These are phyloP conservation scores for Cyphomyrus plagiostoma DNA, from an alignment of 2,113 vertebrate species.

Conservation along the genomic window DNA sequence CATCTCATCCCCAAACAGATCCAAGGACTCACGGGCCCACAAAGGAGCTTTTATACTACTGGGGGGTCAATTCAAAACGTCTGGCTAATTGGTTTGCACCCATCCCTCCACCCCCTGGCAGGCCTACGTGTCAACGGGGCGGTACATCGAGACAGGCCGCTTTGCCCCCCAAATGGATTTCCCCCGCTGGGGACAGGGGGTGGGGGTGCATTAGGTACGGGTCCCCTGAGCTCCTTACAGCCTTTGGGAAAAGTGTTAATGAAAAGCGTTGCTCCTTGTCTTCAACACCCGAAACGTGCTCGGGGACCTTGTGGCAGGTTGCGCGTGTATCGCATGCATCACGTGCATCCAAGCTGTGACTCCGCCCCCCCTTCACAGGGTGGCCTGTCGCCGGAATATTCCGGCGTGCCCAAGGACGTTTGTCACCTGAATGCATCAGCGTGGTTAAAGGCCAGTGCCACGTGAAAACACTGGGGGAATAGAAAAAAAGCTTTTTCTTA, in stretches of 20 bases:
- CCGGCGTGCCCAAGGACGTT: neutral
- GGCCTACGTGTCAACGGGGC: neutral
- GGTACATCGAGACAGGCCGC: neutral
- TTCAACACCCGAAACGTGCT: neutral
- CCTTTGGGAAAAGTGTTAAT: neutral
- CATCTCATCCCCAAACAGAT: neutral
- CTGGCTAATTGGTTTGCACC: slow-evolving; percentile 6
- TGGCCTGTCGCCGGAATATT: neutral
- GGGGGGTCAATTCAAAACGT: neutral
- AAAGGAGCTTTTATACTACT: neutral
- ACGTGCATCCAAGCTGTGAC: neutral
- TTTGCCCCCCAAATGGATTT: neutral
- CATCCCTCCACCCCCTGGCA: neutral
- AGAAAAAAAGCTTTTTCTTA: neutral
- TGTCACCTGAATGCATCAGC: neutral
- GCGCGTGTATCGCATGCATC: neutral
- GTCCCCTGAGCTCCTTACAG: neutral
- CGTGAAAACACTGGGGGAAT: neutral
- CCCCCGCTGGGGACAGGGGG: neutral
- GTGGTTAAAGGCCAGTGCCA: neutral
- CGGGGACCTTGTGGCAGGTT: neutral
- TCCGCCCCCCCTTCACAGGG: neutral
- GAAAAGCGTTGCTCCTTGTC: neutral
- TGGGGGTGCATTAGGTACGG: neutral
- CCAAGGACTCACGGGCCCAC: neutral